Base-by-base conservation (phyloP, 2,113 vertebrate genomes). In the Panurus biarmicus region DNA sequence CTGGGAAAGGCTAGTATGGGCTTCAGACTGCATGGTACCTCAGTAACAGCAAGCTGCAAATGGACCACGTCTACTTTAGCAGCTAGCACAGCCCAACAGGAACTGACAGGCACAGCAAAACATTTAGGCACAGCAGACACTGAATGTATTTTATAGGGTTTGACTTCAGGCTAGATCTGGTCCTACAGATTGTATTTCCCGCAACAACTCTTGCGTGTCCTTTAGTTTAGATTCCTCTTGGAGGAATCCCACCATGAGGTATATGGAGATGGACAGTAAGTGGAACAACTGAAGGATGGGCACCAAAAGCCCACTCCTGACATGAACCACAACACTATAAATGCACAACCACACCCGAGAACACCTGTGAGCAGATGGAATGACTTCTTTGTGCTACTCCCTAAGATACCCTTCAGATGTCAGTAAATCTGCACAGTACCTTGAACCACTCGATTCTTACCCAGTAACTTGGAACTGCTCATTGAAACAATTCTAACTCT, bases 221-320 rank as follows among this genome's bases (percentile, higher is more conserved):
- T 70, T 69, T 36, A 70, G 28, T 51, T 89, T 69, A 72, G 70
- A 82, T 69, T 88, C 72, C 80, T 51, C 67, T 54, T 65, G 57
- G 93, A 95, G 75, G 71, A 94, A 94, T 85, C 33, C 35, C 64
- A 66, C 71, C 56, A 74, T 36, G 51, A 94, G 51, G 67, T 80
- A 87, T 26, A 91, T 3, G 60, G 38, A 85, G 72, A 77, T 47
- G 64, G 75, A 58, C 64, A 91, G n/a, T 44, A 94, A 88, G 51
- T 58, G 60, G 72, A 92, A 92, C 64, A 96, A 92, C 72, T 70
- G 92, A 71, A 77, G 66, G 72, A 90, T 26, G 53, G 36, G 51
- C 22, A 1, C 77, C 83, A 93, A 93, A 89, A 80, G 26, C 40
- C 58, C 38, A n/a, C 51, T 83, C 51, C 50, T 56, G 71, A 85